These are phyloP conservation scores for Drosophila melanogaster DNA, from an alignment of 1,140 invertebrate genomes.

Conservation along the genomic window Release_6_plus_ISO1_MT NT_033777.3:14384001-14384500, in stretches of 20 bases:
- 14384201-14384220: neutral
- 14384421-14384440: neutral
- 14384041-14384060: constrained; percentile 70
- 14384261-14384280: constrained; percentile 72
- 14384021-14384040: constrained; percentile 80
- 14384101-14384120: constrained; percentile 64
- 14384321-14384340: constrained; percentile 34
- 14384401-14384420: neutral
- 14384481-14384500: constrained; percentile 78
- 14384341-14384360: constrained; percentile 41
- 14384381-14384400: constrained; percentile 10
- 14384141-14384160: constrained; percentile 74
- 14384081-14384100: constrained; percentile 18
- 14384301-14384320: constrained; percentile 67
- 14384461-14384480: constrained; percentile 83
- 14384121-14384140: constrained; percentile 57
- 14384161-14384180: constrained; percentile 38
- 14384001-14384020: constrained; percentile 53
- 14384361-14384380: constrained; percentile 17
- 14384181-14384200: constrained; percentile 41
- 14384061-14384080: constrained; percentile 52
- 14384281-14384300: constrained; percentile 83
- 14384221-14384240: neutral
- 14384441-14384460: constrained; percentile 68
- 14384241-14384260: constrained; percentile 43